Base-by-base conservation (phyloP, 2,113 vertebrate species). In the Corapipo altera region DNA sequence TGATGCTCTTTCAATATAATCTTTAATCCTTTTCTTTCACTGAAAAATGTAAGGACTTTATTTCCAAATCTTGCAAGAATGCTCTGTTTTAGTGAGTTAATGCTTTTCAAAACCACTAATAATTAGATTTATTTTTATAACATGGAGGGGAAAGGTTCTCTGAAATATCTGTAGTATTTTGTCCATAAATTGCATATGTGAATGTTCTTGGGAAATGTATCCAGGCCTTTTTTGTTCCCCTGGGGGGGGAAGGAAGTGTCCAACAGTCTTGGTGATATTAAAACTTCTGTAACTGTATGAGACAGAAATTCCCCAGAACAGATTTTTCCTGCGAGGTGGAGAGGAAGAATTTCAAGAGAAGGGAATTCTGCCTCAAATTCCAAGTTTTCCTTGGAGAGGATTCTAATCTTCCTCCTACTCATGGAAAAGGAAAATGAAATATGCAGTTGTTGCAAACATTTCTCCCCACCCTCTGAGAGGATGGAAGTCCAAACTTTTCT, bases 1-100 rank as follows among this genome's bases (percentile, higher is more conserved):
- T 97, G 96, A 97, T 97, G 97, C 76, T 96, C 93, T 97, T 96
- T 97, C 95, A 96, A 97, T 96, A 96, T 97, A 62, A 94, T 95
- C 96, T 96, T 77, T 98, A 97, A 97, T 96, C 97, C 97, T 97
- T 93, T 85, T 95, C 95, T 97, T 97, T 95, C 94, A 93, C 82
- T 84, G 84, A 86, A 93, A 96, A 96, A 96, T 96, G 94, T 64
- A 92, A 97, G 92, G 94, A 94, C 79, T 96, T 97, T 64, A 96
- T 88, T 92, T 75, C 85, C 81, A 81, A 62, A 69, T 96, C 96
- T 92, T 70, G 89, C 58, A 80, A 70, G 75, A 35, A 33, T 65
- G 35, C 58, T 80, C 58, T 67, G 32, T 30, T 89, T 91, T 69
- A 75, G 57, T 39, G 59, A 72, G 37, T 7, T 27, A 89, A 85